These are phyloP conservation scores for Oxycera nigricornis DNA, from an alignment of 2,888 invertebrate genomes.

Conservation along the genomic window DNA sequence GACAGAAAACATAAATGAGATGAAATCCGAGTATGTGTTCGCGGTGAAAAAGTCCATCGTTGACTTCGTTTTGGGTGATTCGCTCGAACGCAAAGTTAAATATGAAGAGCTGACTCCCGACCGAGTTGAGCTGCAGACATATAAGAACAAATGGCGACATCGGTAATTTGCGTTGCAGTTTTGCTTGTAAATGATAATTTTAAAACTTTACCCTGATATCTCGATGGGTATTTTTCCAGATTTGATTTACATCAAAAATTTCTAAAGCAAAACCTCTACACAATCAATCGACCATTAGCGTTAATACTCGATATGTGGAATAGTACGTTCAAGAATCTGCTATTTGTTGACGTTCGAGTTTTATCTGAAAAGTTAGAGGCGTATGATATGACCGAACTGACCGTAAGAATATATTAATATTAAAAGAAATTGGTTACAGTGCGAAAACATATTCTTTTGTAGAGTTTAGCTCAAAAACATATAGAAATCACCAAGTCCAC, in stretches of 20 bases:
- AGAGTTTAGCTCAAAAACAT: slow-evolving; percentile 64
- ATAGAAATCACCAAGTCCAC: slow-evolving; percentile 73
- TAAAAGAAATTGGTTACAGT: background rate
- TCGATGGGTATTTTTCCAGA: too few relatives aligned
- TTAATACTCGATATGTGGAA: slow-evolving; percentile 84
- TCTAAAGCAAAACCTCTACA: slow-evolving; percentile 70
- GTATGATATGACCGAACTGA: slow-evolving; percentile 60
- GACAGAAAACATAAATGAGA: slow-evolving; percentile 73
- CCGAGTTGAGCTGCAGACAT: slow-evolving; percentile 67
- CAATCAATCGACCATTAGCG: slow-evolving; percentile 82
- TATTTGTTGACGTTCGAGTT: slow-evolving; percentile 60
- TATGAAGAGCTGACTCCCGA: slow-evolving; percentile 65
- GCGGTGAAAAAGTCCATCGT: slow-evolving; percentile 91
- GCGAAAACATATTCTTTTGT: background rate
- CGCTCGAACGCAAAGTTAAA: slow-evolving; percentile 58
- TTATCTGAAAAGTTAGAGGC: slow-evolving; percentile 52
- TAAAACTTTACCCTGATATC: too few relatives aligned
- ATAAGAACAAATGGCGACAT: slow-evolving; percentile 74
- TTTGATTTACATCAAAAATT: slow-evolving; percentile 63
- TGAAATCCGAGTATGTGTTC: slow-evolving; percentile 84
- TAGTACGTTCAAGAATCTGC: slow-evolving; percentile 70
- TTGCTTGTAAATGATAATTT: too few relatives aligned
- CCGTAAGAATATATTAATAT: slow-evolving; percentile 51
- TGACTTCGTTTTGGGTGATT: slow-evolving; percentile 88
- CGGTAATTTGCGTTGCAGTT: too few relatives aligned